phyloP scores from a whole-genome alignment of 2,888 invertebrate species.

The Acleris sparsana region DNA sequence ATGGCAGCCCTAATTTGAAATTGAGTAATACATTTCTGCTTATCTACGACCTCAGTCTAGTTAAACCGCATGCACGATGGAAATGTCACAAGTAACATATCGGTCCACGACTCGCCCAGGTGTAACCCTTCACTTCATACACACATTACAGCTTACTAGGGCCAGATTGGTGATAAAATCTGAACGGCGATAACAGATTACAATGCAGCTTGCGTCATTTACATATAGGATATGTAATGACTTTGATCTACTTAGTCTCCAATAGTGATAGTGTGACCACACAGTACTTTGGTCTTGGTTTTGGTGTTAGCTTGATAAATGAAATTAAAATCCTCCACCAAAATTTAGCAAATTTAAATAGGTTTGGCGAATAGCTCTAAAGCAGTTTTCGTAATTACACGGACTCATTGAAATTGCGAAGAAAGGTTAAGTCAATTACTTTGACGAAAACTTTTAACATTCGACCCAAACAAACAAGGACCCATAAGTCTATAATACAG shows the following conservation, averaged over 20 bases:
- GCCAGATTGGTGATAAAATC: conserved; percentile 22
- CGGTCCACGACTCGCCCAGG: conserved; percentile 38
- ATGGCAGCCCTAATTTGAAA: conserved; percentile 32
- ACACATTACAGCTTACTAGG: conserved; percentile 25
- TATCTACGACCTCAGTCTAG: conserved; percentile 32
- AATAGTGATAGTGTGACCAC: background rate
- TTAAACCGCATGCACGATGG: conserved; percentile 32
- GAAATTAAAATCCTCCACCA: background rate
- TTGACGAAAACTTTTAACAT: conserved; percentile 31
- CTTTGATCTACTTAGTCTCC: background rate
- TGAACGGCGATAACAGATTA: conserved; percentile 22
- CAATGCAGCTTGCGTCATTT: conserved; percentile 12
- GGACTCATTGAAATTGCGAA: conserved; percentile 20
- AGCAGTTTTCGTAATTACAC: conserved; percentile 12
- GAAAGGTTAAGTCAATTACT: conserved; percentile 29
- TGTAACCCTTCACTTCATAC: conserved; percentile 33
- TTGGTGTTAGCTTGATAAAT: too few species aligned
- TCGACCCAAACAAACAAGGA: conserved; percentile 43
- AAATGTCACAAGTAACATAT: conserved; percentile 33
- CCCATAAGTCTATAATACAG: conserved; percentile 38
- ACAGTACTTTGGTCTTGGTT: too few species aligned
- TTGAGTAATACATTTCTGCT: conserved; percentile 19
- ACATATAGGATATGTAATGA: conserved; percentile 10
- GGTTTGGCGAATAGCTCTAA: background rate
- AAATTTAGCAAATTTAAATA: background rate